phyloP scores from a whole-genome alignment of 92 coral and sea anemone species.

The Umimayanthus chanpuru region DNA sequence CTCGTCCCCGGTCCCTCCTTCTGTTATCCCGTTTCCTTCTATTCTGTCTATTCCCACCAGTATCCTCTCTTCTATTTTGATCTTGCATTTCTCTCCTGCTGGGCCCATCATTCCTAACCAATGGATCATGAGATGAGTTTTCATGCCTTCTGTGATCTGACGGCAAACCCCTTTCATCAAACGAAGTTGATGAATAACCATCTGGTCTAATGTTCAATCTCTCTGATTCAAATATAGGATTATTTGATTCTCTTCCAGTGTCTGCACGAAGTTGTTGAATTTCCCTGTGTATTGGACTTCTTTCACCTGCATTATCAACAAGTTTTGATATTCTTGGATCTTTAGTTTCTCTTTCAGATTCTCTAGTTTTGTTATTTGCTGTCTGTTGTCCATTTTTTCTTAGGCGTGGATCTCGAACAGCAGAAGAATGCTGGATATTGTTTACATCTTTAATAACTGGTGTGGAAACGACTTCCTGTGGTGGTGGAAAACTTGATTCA shows the following conservation, averaged over 20 bases:
- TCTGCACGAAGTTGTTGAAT: neutral
- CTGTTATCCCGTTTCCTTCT: constrained; percentile 33
- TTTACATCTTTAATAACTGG: constrained; percentile 65
- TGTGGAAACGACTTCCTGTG: constrained; percentile 12
- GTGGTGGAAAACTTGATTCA: constrained; percentile 28
- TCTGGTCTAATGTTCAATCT: neutral
- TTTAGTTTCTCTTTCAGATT: constrained; percentile 24
- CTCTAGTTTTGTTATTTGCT: constrained; percentile 9
- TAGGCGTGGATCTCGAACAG: constrained; percentile 78
- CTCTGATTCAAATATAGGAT: constrained; percentile 20
- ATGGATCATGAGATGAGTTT: neutral
- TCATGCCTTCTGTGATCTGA: constrained; percentile 18
- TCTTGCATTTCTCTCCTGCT: constrained; percentile 1
- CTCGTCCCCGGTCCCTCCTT: constrained; percentile 52
- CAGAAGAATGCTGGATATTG: constrained; percentile 23
- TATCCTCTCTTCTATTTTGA: constrained; percentile 24
- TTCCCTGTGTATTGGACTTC: constrained; percentile 35
- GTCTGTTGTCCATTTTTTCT: constrained; percentile 72
- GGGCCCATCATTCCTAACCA: neutral
- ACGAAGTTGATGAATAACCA: neutral
- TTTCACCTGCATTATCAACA: constrained; percentile 10
- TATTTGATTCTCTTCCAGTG: neutral
- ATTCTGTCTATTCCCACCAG: neutral
- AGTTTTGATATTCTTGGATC: constrained; percentile 26
- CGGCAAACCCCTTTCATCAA: constrained; percentile 21